A percentile compares a stretch with the other conserved stretches of the same genome.
These are phyloP conservation scores for Paragorgia papillata DNA, from an alignment of 92 coral and sea anemone species.

Conservation along the genomic window DNA sequence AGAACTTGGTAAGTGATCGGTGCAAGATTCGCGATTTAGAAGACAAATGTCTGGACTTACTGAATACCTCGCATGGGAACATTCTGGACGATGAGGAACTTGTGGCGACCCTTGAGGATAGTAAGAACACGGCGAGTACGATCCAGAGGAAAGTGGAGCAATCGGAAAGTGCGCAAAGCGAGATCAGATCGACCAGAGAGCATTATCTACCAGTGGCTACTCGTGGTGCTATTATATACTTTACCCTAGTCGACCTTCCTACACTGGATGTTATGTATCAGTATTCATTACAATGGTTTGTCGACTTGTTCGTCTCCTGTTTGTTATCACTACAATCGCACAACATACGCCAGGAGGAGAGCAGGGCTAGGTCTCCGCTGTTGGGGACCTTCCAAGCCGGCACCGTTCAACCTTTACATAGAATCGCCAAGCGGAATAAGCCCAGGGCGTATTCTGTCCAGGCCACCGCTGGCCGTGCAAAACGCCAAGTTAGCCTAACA, in stretches of 20 bases:
- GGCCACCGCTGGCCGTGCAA: background rate
- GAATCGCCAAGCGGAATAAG: constrained; percentile 4
- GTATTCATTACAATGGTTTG: constrained; percentile 91
- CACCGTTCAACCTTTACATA: constrained; percentile 45
- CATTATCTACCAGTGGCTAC: constrained; percentile 86
- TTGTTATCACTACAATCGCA: constrained; percentile 60
- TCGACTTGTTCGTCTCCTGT: constrained; percentile 77
- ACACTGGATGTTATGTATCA: constrained; percentile 91
- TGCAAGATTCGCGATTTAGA: constrained; percentile 84
- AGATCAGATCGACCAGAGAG: constrained; percentile 73
- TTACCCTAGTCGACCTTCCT: constrained; percentile 81
- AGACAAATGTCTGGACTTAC: constrained; percentile 77
- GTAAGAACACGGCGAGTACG: constrained; percentile 88
- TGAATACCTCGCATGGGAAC: constrained; percentile 85
- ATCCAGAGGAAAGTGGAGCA: constrained; percentile 83
- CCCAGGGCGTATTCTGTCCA: background rate
- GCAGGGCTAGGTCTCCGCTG: constrained; percentile 11
- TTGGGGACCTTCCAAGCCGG: constrained; percentile 86
- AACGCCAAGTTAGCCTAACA: constrained; percentile 30
- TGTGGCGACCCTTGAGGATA: constrained; percentile 82
- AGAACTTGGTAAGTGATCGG: constrained; percentile 78
- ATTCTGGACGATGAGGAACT: constrained; percentile 94
- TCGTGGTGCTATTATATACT: constrained; percentile 90
- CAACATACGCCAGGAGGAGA: background rate
- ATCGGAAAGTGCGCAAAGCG: constrained; percentile 78